phyloP scores from a whole-genome alignment of 2,797 vertebrate genomes.

The Monodelphis domestica region DNA sequence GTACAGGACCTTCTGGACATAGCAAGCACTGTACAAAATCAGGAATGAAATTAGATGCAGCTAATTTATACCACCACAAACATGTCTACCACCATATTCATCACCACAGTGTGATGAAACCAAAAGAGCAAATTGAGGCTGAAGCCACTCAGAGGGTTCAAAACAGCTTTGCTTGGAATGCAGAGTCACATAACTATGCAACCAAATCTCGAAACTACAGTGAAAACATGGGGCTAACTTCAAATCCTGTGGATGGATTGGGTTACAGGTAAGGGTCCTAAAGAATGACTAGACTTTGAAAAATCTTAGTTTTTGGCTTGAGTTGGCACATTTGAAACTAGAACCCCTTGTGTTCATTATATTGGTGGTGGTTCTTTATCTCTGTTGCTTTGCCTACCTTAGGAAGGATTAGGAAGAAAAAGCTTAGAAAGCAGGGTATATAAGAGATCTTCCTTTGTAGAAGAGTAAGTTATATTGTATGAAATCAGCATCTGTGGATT shows the following conservation, averaged over 20 bases:
- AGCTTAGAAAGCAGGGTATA: background rate
- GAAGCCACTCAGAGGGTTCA: slow-evolving; percentile 87
- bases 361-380: background rate
- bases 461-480: background rate
- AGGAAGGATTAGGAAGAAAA: background rate
- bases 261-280: slow-evolving; percentile 87
- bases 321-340: background rate
- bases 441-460: background rate
- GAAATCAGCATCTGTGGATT: background rate
- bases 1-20: slow-evolving; percentile 83
- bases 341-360: background rate
- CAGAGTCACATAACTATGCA: slow-evolving; percentile 89
- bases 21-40: slow-evolving; percentile 89
- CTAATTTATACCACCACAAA: slow-evolving; percentile 91
- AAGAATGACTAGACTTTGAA: background rate
- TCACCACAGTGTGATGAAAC: slow-evolving; percentile 86
- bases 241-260: slow-evolving; percentile 84
- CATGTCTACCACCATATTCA: slow-evolving; percentile 91
- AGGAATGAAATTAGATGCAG: slow-evolving; percentile 86
- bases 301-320: background rate
- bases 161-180: slow-evolving; percentile 87
- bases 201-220: slow-evolving; percentile 91
- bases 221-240: slow-evolving; percentile 85
- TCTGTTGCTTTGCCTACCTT: background rate
- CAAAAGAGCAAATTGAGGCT: slow-evolving; percentile 90